Evolutionary conservation across 2,888 invertebrate genomes (phyloP), one percentile per base, ranked within the genome.

Genomic region (Choreutis nemorana): DNA sequence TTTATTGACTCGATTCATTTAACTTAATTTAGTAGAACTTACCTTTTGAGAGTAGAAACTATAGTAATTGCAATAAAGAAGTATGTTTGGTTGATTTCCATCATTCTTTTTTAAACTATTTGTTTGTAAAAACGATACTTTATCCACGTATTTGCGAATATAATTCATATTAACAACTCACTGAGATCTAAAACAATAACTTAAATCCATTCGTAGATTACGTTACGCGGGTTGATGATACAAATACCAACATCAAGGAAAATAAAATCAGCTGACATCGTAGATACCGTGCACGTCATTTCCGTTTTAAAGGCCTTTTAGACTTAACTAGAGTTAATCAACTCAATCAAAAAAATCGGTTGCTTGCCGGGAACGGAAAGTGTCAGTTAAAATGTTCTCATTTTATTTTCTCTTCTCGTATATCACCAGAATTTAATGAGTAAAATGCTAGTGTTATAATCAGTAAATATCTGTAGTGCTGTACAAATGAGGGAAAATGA

Each of bases 11-110:
- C 5, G 16, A 23, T 9, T 15, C 16, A 23, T 16, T 23, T 3
- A 9, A 16, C 16, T 26, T 28, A 22, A 23, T n/a, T 11, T 14
- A 23, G 13, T 14, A 24, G 20, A 14, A 39, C 59, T 61, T 79
- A 89, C 89, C 85, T 88, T 88, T 78, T 88, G 88, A 18, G 87
- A 87, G 55, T 87, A 87, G 59, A 85, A 88, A 43, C 87, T 88
- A 58, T 87, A 87, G 37, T 85, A 84, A 62, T 87, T 86, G 48
- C 85, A 85, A 52, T 87, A 89, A 3, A 89, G 64, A 39, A 82
- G 64, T 34, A 85, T 62, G 35, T 83, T 81, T 36, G 61, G 47
- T 50, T 83, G 80, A 45, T 50, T 58, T 37, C 49, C 46, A 46
- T 50, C 54, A 27, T 31, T 34, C 37, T 31, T 52, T 51, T 61